Base-by-base conservation (phyloP, 2,888 invertebrate genomes). In the Scrobipalpa costella region DNA sequence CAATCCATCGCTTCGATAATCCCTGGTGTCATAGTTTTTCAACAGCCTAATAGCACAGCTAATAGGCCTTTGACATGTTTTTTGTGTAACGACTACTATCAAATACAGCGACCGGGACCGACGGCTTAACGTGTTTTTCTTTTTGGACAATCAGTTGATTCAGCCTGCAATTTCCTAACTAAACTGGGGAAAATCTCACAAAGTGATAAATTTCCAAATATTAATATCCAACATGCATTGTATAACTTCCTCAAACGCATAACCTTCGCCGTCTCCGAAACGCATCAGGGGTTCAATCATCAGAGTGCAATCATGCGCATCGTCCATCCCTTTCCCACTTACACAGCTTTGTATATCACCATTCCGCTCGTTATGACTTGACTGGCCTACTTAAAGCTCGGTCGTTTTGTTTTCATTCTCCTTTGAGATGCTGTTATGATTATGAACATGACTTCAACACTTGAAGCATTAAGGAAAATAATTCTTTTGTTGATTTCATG, bases 281-380 rank as follows among this genome's bases (percentile, higher is more conserved):
- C 9, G 49, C 55, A 55, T 34, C 5, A 55, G n/a, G 34, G 27
- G 44, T 49, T 33, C 44, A 50, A 40, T 55, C 52, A 55, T 62
- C 36, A 55, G 19, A 55, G 40, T 15, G 64, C 57, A 63, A 64
- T 63, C 64, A 55, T 11, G 33, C 1, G 47, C 21, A 44, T 59
- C n/a, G 27, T 27, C 21, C 27, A 0, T 47, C 44, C n/a, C 15
- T 27, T 27, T 47, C 44, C 5, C 21, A 44, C 44, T 27, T 9
- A 19, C 7, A 17, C 17, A 2, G n/a, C 13, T n/a, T 11, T 2
- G 38, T 36, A 57, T 57, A 38, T 13, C 11, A 0, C 57, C 19
- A 11, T 38, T 38, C 38, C 8, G 36, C 38, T 57, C 17, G 9
- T 13, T 38, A 44, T 15, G 33, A 60, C 60, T 58, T n/a, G 38